Evolutionary conservation across 1,140 invertebrate genomes (phyloP).

Genomic region (Cydia fagiglandana): DNA sequence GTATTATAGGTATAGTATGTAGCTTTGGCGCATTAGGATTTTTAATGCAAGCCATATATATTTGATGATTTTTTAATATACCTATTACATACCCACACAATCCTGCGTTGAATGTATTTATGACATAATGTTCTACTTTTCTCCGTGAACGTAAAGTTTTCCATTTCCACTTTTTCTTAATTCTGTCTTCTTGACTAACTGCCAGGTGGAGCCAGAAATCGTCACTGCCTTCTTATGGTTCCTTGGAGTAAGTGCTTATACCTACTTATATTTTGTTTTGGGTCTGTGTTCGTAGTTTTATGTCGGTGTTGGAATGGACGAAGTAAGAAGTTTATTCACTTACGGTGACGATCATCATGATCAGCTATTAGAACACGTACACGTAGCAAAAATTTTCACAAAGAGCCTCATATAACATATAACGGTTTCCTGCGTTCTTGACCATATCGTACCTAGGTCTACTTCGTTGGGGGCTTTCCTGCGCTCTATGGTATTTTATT

Average conservation of each 20-base stretch:
- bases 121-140: too few species aligned
- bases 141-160: background rate
- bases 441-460: too few species aligned
- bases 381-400: too few species aligned
- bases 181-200: conserved; percentile 9
- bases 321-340: background rate
- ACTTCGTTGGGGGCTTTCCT: too few species aligned
- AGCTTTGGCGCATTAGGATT: too few species aligned
- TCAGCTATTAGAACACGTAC: too few species aligned
- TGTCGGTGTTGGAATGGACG: conserved; percentile 13
- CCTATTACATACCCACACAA: background rate
- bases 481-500: too few species aligned
- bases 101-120: too few species aligned
- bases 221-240: conserved; percentile 10
- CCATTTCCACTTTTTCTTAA: background rate
- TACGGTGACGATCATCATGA: too few species aligned
- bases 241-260: conserved; percentile 25
- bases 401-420: too few species aligned
- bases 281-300: background rate
- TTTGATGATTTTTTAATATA: background rate
- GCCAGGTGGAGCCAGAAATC: conserved; percentile 2
- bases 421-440: too few species aligned
- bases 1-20: background rate
- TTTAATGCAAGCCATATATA: background rate
- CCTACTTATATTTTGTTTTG: background rate